These are phyloP conservation scores for Drosophila birchii DNA, from an alignment of 2,888 invertebrate species.

Conservation along the genomic window DNA sequence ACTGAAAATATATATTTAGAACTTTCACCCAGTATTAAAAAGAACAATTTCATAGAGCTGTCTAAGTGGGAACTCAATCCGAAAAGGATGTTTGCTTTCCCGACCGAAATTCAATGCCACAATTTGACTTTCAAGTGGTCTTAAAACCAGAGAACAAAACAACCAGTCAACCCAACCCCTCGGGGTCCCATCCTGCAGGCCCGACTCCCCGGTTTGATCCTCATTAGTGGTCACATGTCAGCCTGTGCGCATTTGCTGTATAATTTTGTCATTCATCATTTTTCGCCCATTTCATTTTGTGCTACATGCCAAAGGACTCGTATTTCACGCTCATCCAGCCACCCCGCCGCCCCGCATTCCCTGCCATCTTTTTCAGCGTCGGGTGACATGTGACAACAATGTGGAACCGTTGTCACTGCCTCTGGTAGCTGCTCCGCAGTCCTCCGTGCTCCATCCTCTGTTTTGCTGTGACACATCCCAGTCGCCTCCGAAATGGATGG, in stretches of 20 bases:
- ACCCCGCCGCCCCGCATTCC: conserved; percentile 8
- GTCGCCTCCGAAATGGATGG: conserved; percentile 16
- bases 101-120: conserved; percentile 66
- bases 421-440: conserved; percentile 18
- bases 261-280: conserved; percentile 81
- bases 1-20: no score
- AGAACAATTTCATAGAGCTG: neutral
- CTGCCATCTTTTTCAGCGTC: conserved; percentile 43
- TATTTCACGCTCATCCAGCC: conserved; percentile 57
- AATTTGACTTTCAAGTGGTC: conserved; percentile 74
- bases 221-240: conserved; percentile 81
- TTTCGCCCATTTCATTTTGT: conserved; percentile 73
- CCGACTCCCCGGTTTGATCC: conserved; percentile 68
- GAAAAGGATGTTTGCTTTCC: conserved; percentile 37
- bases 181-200: conserved; percentile 11
- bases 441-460: conserved; percentile 12
- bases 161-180: conserved; percentile 27
- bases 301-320: conserved; percentile 71
- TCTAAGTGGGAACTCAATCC: conserved; percentile 30
- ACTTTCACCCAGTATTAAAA: neutral
- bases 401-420: conserved; percentile 72
- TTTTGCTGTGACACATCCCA: conserved; percentile 66
- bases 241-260: conserved; percentile 74
- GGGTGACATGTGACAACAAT: conserved; percentile 75
- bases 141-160: conserved; percentile 36